Evolutionary conservation across 1,140 invertebrate genomes (phyloP), one percentile per base, ranked within the genome.

Genomic region (Zaprionus gabonicus): DNA sequence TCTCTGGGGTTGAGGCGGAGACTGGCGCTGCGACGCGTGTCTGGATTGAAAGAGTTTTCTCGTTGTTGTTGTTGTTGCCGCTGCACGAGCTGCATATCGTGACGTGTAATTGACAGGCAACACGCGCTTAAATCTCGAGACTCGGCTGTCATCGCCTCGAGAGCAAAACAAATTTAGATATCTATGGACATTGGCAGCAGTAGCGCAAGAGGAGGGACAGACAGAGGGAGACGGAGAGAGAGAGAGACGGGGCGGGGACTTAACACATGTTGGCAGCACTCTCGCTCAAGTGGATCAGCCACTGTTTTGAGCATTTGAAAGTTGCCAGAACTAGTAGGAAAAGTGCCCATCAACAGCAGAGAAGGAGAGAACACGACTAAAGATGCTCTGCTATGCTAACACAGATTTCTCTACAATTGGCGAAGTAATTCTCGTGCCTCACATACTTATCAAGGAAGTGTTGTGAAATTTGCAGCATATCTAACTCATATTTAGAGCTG

Each of bases 21-120:
- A n/a, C 15, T 31, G 38, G n/a, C 5, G 13, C 44, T 23, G 46
- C 12, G 20, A 76, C 62, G 55, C 59, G 68, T 66, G 69, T 72
- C 69, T 71, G 46, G 27, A 4, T n/a, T 3, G 27, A 51, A 51
- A 51, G 46, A 51, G 46, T 51, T 51, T 51, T 25, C 20, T 51
- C 46, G 7, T 20, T 46, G 1, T n/a, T 44, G 15, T 46, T 46
- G 15, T 17, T 17, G 6, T 5, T 46, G 15, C 15, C 15, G 15
- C 7, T 49, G n/a, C n/a, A 49, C 44, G 69, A 75, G 67, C 58
- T 74, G 75, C 66, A 72, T 75, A 72, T 76, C 80, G 75, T 81
- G 84, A 85, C 84, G 63, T 77, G 49, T 81, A 86, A 90, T 86
- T 91, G 87, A 91, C 87, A 86, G 80, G 71, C 80, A 76, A 86